Conservation (phyloP, 2,888 invertebrate species). For the Archaeoteleia sp. region DNA sequence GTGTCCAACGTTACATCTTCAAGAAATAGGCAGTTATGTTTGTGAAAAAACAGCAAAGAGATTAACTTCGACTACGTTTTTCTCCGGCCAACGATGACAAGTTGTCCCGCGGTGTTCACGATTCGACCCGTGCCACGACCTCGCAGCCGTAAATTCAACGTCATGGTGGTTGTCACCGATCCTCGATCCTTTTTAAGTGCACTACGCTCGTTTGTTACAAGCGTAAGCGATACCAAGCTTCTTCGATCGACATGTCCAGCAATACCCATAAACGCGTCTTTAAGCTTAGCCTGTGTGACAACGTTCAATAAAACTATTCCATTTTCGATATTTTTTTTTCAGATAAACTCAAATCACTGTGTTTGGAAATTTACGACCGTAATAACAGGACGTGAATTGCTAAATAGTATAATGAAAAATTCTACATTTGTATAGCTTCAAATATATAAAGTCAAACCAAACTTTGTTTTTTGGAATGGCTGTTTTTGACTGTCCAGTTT, state of each 20-base stretch:
- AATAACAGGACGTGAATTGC: no score
- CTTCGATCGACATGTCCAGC: slow-evolving; percentile 9
- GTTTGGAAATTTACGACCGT: no score
- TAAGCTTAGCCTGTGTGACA: neutral
- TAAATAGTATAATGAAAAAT: no score
- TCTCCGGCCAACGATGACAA: slow-evolving; percentile 54
- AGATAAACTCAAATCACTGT: neutral
- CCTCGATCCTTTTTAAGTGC: slow-evolving; percentile 66
- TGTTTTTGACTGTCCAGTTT: no score
- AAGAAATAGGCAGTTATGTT: slow-evolving; percentile 28
- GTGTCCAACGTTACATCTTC: slow-evolving; percentile 6
- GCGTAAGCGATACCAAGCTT: slow-evolving; percentile 6
- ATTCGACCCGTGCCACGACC: slow-evolving; percentile 68
- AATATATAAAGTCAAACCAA: no score
- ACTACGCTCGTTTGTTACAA: slow-evolving; percentile 20
- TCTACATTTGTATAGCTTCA: no score
- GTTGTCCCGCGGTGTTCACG: slow-evolving; percentile 68
- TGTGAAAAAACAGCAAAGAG: slow-evolving; percentile 17
- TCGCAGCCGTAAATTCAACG: slow-evolving; percentile 68
- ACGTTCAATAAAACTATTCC: neutral
- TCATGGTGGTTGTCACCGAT: slow-evolving; percentile 69
- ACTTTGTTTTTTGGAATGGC: no score
- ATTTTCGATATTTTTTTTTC: neutral
- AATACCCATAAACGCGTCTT: slow-evolving; percentile 9
- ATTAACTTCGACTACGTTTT: slow-evolving; percentile 34